Base-by-base conservation (phyloP, 2,113 vertebrate genomes). In the Ornithorhynchus anatinus region DNA sequence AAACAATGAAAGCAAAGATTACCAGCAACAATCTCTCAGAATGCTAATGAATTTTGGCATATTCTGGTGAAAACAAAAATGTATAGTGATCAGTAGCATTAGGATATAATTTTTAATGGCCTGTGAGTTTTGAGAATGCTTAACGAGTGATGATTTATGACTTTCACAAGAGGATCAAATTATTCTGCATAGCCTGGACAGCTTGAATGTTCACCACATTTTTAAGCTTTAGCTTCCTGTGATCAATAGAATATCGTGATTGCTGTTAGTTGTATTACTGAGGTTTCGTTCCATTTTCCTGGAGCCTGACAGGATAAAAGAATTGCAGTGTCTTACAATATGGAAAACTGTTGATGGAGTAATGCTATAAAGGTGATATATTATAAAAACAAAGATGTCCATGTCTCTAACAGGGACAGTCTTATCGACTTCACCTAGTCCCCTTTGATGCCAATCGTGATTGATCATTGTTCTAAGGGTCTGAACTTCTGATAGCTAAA, bases 401-500 rank as follows among this genome's bases (percentile, higher is more conserved):
- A 0, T 75, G 51, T 84, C 82, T 72, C 72, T 78, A 83, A 81
- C 79, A 64, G 64, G 48, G 53, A 54, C 45, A 65, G 57, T 45
- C 32, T 16, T 3, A 54, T 54, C 75, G 50, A 7, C 14, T 63
- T 77, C 0, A 10, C 70, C 56, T 16, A 2, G 31, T 74, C 4
- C 9, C 73, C 75, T 91, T 84, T 89, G 86, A 85, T 84, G 88
- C 74, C 80, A 77, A 67, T 72, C 72, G 81, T 89, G 86, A 91
- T 88, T 88, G 88, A 92, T 90, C 84, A 32, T 23, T 51, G 9
- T 40, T 69, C 43, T 54, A 72, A 74, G 65, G 69, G 22, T 68
- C 67, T 71, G 72, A 66, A 59, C 63, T 31, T 72, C 79, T 60
- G 68, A 59, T 52, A 22, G 80, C 37, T 31, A 17, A 65, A 2